phyloP scores from a whole-genome alignment of 2,888 invertebrate genomes.

The Chrysina gloriosa region DNA sequence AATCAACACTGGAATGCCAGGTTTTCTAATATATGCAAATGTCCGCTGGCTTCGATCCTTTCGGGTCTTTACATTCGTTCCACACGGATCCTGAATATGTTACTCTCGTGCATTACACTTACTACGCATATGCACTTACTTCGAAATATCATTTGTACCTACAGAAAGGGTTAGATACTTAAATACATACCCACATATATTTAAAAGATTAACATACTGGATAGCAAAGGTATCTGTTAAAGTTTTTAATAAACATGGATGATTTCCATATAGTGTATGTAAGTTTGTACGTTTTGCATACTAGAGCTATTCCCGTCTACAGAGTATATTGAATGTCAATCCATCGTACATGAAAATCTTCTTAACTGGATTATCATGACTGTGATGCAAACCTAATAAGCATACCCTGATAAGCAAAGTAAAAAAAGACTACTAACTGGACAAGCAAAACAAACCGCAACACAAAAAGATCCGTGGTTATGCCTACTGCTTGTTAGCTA shows the following conservation, averaged over 20 bases:
- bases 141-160: not conserved
- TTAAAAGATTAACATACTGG: not conserved
- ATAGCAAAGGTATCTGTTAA: not conserved
- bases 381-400: no score
- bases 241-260: not conserved
- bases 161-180: not conserved
- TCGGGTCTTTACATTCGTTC: not conserved
- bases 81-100: not conserved
- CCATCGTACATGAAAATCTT: no score
- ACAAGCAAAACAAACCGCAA: no score
- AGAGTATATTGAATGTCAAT: no score
- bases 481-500: no score
- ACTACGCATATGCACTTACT: not conserved
- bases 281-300: no score
- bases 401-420: no score
- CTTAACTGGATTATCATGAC: no score
- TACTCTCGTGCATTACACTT: not conserved
- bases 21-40: conserved; percentile 59
- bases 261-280: no score
- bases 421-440: no score
- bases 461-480: no score
- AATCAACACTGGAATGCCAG: conserved; percentile 53
- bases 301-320: no score
- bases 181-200: not conserved
- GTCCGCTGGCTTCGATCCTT: conserved; percentile 46